A percentile compares a stretch with the other conserved stretches of the same genome.
Evolutionary conservation across 2,113 vertebrate species (phyloP).

Genomic region (Laticauda laticaudata): DNA sequence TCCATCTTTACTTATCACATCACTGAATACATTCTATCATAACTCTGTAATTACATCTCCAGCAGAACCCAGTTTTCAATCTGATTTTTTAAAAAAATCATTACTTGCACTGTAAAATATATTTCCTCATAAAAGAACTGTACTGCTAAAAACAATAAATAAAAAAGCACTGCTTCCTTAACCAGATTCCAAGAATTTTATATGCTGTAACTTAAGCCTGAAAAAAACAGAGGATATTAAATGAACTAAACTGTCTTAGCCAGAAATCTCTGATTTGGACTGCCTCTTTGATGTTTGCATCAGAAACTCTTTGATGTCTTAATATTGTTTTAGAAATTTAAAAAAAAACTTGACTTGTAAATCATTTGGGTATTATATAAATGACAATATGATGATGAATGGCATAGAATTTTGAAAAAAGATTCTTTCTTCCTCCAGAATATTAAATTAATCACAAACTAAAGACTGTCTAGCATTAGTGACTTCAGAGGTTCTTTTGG

Average conservation of each 20-base stretch:
- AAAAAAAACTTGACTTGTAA: slow-evolving; percentile 70
- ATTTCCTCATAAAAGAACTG: slow-evolving; percentile 48
- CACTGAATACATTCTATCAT: slow-evolving; percentile 43
- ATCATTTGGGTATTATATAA: slow-evolving; percentile 77
- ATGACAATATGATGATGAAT: slow-evolving; percentile 78
- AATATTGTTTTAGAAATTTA: slow-evolving; percentile 78
- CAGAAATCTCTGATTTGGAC: slow-evolving; percentile 78
- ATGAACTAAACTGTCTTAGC: slow-evolving; percentile 80
- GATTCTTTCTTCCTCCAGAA: slow-evolving; percentile 58
- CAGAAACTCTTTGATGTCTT: slow-evolving; percentile 78
- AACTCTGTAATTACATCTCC: slow-evolving; percentile 42
- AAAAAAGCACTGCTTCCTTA: slow-evolving; percentile 66
- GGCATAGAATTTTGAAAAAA: slow-evolving; percentile 64
- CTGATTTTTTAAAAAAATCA: slow-evolving; percentile 31
- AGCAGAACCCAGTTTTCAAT: slow-evolving; percentile 54
- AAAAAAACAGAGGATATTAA: slow-evolving; percentile 81
- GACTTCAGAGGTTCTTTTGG: slow-evolving; percentile 63
- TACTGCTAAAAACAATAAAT: slow-evolving; percentile 72
- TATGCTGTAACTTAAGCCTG: slow-evolving; percentile 77
- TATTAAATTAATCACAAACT: slow-evolving; percentile 75
- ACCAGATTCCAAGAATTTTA: slow-evolving; percentile 78
- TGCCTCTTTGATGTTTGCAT: slow-evolving; percentile 77
- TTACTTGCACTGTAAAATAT: slow-evolving; percentile 45
- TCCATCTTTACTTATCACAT: slow-evolving; percentile 35
- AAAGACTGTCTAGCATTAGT: slow-evolving; percentile 66